phyloP scores from a whole-genome alignment of 2,113 vertebrate species.

The Scalopus aquaticus region DNA sequence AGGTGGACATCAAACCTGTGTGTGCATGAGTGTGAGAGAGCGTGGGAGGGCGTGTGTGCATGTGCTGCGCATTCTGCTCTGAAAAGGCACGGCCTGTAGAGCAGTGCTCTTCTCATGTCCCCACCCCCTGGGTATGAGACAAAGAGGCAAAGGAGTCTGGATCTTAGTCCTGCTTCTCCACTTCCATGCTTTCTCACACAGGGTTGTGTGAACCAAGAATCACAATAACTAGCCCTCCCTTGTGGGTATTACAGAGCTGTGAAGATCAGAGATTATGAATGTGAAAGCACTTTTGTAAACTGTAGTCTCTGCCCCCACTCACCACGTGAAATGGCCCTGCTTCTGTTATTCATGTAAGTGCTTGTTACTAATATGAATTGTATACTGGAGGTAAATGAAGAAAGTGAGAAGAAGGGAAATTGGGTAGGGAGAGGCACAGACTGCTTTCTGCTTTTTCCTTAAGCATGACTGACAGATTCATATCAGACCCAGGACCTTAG shows the following conservation, averaged over 20 bases:
- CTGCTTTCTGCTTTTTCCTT: neutral
- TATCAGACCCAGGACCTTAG: neutral
- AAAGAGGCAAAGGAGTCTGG: neutral
- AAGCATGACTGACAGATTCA: neutral
- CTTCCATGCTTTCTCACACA: neutral
- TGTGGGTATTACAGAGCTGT: neutral
- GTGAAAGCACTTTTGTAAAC: neutral
- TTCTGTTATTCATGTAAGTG: accelerated
- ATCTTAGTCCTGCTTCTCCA: neutral
- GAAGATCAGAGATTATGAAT: neutral
- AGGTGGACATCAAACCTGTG: accelerated
- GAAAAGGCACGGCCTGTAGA: accelerated
- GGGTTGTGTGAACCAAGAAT: neutral
- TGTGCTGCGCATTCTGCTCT: neutral
- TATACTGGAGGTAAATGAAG: neutral
- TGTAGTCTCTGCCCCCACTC: neutral
- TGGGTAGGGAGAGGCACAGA: neutral
- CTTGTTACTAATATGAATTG: neutral
- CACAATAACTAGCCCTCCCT: neutral
- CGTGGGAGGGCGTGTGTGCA: neutral
- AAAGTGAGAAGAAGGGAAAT: neutral
- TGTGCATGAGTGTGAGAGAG: neutral
- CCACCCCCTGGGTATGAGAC: too few species aligned
- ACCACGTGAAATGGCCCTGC: neutral
- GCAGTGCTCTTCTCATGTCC: too few species aligned